Evolutionary conservation across 2,797 vertebrate species (phyloP).

Genomic region (Eupleurogrammus muticus): DNA sequence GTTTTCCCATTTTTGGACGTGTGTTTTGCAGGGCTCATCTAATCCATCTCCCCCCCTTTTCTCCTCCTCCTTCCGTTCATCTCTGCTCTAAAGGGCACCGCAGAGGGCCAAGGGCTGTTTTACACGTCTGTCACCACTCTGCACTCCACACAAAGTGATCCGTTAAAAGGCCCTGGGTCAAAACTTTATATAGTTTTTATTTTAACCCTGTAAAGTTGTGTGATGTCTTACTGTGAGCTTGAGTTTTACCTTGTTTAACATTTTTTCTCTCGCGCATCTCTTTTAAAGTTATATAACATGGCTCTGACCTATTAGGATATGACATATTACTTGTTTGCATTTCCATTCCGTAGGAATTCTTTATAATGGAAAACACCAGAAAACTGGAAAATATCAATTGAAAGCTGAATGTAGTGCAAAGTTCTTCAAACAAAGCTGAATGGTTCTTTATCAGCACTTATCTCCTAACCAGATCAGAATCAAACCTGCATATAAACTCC

Average conservation of each 20-base stretch:
- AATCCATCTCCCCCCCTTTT: conserved; percentile 61
- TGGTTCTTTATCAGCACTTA: conserved; percentile 10
- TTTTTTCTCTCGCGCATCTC: not conserved
- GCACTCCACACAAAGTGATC: conserved; percentile 43
- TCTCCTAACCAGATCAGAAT: conserved; percentile 2
- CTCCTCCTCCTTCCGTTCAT: conserved; percentile 31
- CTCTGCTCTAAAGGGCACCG: conserved; percentile 57
- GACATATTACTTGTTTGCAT: conserved; percentile 2
- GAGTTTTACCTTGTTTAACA: not conserved
- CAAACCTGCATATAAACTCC: conserved; percentile 15
- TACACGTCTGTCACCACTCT: conserved; percentile 66
- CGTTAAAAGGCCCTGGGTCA: conserved; percentile 49
- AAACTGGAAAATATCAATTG: not conserved
- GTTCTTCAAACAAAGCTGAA: conserved; percentile 19
- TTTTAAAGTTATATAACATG: not conserved
- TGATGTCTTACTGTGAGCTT: conserved; percentile 35
- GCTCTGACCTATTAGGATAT: not conserved
- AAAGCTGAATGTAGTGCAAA: not conserved
- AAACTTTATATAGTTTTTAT: conserved; percentile 50
- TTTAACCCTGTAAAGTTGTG: conserved; percentile 17
- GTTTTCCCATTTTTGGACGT: conserved; percentile 90
- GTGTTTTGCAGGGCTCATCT: conserved; percentile 78
- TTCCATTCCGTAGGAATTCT: not conserved
- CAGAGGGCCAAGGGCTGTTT: conserved; percentile 57
- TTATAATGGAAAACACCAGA: not conserved